Conservation (phyloP, 2,113 vertebrate species). For the Coptodon rendalli region DNA sequence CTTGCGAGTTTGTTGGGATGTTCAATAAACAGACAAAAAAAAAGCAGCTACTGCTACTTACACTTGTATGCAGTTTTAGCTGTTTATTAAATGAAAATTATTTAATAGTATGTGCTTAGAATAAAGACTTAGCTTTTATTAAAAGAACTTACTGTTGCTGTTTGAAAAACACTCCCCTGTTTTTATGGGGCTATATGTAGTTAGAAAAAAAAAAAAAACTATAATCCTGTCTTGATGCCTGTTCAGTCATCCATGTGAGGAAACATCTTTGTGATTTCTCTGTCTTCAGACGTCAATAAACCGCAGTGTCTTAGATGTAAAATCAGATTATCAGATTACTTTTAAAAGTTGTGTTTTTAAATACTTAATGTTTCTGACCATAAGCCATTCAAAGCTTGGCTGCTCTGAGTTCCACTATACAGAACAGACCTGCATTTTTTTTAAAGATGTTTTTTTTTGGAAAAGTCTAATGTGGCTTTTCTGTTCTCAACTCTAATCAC, state of each 20-base stretch:
- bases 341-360: neutral
- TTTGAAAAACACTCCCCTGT: neutral
- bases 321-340: neutral
- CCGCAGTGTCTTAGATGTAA: rapidly evolving
- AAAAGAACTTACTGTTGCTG: neutral
- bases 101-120: neutral
- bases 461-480: neutral
- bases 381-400: neutral
- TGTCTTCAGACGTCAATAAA: neutral
- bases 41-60: neutral
- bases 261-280: neutral
- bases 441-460: neutral
- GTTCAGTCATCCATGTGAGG: neutral
- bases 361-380: neutral
- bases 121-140: neutral
- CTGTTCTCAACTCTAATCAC: neutral
- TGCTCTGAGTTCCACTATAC: neutral
- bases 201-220: neutral
- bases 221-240: neutral
- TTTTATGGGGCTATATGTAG: neutral
- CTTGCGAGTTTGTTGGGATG: neutral
- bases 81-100: neutral
- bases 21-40: neutral
- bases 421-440: rapidly evolving
- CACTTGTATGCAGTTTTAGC: neutral